Evolutionary conservation across 2,113 vertebrate genomes (phyloP), one percentile per base, ranked within the genome.

Genomic region (Pomatostomus ruficeps): DNA sequence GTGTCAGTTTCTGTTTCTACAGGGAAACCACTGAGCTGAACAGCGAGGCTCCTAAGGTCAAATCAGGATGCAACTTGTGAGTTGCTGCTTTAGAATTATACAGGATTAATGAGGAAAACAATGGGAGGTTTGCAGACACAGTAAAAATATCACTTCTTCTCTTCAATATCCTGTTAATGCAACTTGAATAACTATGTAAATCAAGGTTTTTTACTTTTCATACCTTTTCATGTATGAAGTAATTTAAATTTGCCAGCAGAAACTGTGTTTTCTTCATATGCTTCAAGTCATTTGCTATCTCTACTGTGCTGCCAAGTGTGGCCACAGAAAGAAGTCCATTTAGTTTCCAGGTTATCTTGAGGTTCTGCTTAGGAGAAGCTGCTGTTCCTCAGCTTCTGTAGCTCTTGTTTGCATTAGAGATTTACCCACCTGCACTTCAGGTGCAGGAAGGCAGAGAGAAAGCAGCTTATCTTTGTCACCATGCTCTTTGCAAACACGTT

Each of bases 11-110:
- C 97, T 97, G 95, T 95, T 98, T 97, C 98, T 98, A 91, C 89
- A 98, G 98, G 96, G 97, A 98, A 97, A 96, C 91, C 96, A 97
- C 96, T 96, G 96, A 98, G 97, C 97, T 98, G 98, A 98, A 85
- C 96, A 96, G 97, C 7, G n/a, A 98, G 97, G 97, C 93, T 97
- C 92, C 38, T 93, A 98, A 98, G 98, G 98, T 98, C 98, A 98
- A 95, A 98, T 93, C 97, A 97, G 98, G 97, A 96, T 80, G 54
- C 92, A 80, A 57, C 73, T 86, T 71, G 51, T 84, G 59, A 36
- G 68, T 25, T 82, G 83, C 78, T 76, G 29, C 46, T 36, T 91
- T 82, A 85, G 95, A 96, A 96, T 55, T 84, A 65, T 21, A 65
- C n/a, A 76, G 43, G 28, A 22, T 33, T 84, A 83, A 75, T 46